A percentile compares a stretch with the other conserved stretches of the same genome.
Conservation (phyloP, 2,113 vertebrate species). For the Anas platyrhynchos region DNA sequence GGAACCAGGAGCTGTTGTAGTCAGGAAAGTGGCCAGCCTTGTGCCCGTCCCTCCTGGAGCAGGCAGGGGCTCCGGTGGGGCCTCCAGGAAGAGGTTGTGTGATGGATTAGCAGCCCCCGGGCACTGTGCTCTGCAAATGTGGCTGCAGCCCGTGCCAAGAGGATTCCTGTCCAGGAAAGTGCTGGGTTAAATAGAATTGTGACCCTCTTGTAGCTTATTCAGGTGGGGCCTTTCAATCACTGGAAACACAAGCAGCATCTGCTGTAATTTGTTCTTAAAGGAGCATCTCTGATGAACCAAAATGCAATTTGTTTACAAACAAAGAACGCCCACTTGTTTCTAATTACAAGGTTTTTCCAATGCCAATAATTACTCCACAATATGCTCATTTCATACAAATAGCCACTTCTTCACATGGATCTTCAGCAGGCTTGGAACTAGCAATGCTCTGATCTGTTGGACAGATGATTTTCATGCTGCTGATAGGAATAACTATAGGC, state of each 20-base stretch:
- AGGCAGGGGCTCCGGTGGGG: rapidly evolving
- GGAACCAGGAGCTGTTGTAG: not conserved
- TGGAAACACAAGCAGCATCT: conserved; percentile 29
- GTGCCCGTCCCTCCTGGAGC: not conserved
- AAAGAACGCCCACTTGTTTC: conserved; percentile 45
- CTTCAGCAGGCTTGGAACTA: conserved; percentile 36
- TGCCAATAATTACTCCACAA: conserved; percentile 59
- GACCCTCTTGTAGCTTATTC: conserved; percentile 44
- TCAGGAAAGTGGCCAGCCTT: not conserved
- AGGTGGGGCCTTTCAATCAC: conserved; percentile 54
- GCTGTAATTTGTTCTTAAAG: conserved; percentile 56
- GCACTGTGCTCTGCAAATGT: not conserved
- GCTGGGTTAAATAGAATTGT: not conserved
- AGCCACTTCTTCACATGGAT: conserved; percentile 38
- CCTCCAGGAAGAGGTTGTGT: not conserved
- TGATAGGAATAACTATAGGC: conserved; percentile 39
- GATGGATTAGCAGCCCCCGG: conserved; percentile 5
- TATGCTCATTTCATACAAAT: conserved; percentile 57
- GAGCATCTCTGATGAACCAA: conserved; percentile 51
- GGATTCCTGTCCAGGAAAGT: not conserved
- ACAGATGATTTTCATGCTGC: conserved; percentile 47
- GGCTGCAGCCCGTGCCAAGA: not conserved
- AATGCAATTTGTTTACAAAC: conserved; percentile 60
- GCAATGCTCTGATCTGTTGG: not conserved
- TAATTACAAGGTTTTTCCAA: conserved; percentile 32